Evolutionary conservation across 2,888 invertebrate genomes (phyloP).

Genomic region (Leptopterna dolabrata): DNA sequence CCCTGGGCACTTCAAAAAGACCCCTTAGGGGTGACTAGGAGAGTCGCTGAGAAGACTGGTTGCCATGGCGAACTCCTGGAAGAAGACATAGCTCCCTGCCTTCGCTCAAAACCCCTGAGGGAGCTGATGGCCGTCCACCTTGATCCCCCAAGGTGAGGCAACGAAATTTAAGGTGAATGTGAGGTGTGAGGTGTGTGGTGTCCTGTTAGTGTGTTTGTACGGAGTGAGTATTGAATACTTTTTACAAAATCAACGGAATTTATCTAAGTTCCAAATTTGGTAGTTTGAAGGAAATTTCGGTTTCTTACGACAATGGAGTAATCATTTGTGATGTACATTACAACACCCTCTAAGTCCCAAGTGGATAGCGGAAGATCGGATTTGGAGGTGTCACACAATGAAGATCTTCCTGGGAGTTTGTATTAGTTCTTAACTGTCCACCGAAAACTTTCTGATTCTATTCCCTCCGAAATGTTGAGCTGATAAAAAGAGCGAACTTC

Average conservation of each 20-base stretch:
- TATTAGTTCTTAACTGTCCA: neutral
- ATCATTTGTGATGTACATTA: no score
- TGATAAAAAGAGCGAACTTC: neutral
- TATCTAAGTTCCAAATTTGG: no score
- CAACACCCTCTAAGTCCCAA: no score
- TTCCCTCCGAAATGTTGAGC: neutral
- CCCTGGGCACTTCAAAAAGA: conserved; percentile 92
- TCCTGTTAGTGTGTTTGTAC: neutral
- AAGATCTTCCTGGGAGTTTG: neutral
- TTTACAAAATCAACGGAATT: no score
- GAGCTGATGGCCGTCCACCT: conserved; percentile 80
- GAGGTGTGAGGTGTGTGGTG: no score
- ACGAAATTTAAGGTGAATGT: neutral
- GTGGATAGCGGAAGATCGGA: neutral
- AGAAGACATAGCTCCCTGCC: conserved; percentile 87
- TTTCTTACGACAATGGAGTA: no score
- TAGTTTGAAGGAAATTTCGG: no score
- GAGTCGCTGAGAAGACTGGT: conserved; percentile 83
- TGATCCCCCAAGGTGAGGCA: conserved; percentile 73
- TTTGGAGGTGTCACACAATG: neutral
- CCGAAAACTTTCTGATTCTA: neutral
- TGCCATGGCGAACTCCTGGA: conserved; percentile 85
- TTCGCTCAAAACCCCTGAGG: conserved; percentile 80
- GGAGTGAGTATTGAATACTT: neutral
- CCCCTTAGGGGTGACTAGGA: conserved; percentile 82